Evolutionary conservation across 1,140 invertebrate genomes (phyloP).

Genomic region (Nasonia giraulti): DNA sequence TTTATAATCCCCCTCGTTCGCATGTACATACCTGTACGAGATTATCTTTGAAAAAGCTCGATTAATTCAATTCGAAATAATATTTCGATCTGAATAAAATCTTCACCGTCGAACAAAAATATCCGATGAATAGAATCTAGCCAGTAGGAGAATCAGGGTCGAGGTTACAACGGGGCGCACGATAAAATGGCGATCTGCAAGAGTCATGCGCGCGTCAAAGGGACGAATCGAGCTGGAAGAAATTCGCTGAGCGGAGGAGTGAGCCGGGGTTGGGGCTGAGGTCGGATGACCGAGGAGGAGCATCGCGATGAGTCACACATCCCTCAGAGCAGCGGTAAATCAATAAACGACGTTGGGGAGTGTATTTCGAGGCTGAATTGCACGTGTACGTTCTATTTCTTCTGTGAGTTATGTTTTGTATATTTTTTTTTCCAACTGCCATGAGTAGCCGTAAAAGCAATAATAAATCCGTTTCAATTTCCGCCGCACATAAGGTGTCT

Average conservation of each 20-base stretch:
- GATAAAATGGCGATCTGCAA: background rate
- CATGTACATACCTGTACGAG: no score
- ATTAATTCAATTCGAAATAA: no score
- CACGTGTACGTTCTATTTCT: background rate
- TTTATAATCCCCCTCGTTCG: background rate
- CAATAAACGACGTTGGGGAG: slow-evolving; percentile 4
- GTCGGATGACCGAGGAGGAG: slow-evolving; percentile 10
- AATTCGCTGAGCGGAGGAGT: background rate
- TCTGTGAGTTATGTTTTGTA: background rate
- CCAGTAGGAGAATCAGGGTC: background rate
- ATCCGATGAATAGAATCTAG: no score
- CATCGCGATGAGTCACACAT: slow-evolving; percentile 33
- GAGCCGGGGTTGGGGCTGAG: background rate
- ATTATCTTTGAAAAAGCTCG: no score
- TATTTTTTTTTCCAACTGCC: background rate
- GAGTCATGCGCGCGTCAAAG: slow-evolving; percentile 9
- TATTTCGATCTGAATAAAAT: background rate
- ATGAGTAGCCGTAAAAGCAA: background rate
- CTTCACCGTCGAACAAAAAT: background rate
- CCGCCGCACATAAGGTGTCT: background rate
- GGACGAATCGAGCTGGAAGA: slow-evolving; percentile 6
- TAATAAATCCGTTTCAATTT: background rate
- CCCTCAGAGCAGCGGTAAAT: background rate
- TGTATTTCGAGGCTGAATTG: background rate
- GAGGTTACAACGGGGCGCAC: background rate